Base-by-base conservation (phyloP, 2,888 invertebrate species). In the Galeopsomyia nigrocyanea region DNA sequence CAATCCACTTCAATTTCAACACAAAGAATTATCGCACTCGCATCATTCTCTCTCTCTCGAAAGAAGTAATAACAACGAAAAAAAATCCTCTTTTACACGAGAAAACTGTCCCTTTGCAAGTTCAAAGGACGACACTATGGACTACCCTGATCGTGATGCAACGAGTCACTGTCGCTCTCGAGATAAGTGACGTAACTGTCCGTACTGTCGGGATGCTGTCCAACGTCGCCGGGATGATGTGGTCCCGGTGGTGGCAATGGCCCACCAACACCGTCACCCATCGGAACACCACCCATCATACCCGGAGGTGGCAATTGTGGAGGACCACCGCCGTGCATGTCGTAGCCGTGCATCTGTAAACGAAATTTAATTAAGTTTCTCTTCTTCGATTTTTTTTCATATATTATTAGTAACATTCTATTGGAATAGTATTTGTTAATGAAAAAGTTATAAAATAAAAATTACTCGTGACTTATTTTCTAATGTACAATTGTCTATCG, bases 171-270 rank as follows among this genome's bases (percentile, higher is more conserved):
- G 88, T 96, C 96, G 87, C 95, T 95, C 87, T 96, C 96, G 81
- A 96, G 91, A 89, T 95, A 96, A 74, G 96, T 96, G 78, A 96
- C 96, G 89, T 95, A 96, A 87, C 95, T 95, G 88, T 96, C 94
- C 68, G 93, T 93, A 82, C 93, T 93, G 87, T 94, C 93, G 21
- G 93, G 93, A 87, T 94, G 94, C 79, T 91, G 91, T 82, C 91
- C 90, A 80, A 89, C 90, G 83, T 91, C 91, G 0, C 82, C 82
- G 1, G 83, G 83, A n/a, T 82, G 82, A 39, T 82, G 72, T 1
- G 83, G 81, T 13, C 81, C 82, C 0, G 75, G 73, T 2, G 71
- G 73, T 0, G 73, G 65, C 6, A 71, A 17, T 5, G 63, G 65
- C 7, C 83, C 83, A 26, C 83, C 83, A 10, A 82, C 81, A n/a